Percentiles rank a stretch among this genome's conserved stretches.
phyloP scores from a whole-genome alignment of 2,797 vertebrate genomes.

The Pangasius sanitwongsei region DNA sequence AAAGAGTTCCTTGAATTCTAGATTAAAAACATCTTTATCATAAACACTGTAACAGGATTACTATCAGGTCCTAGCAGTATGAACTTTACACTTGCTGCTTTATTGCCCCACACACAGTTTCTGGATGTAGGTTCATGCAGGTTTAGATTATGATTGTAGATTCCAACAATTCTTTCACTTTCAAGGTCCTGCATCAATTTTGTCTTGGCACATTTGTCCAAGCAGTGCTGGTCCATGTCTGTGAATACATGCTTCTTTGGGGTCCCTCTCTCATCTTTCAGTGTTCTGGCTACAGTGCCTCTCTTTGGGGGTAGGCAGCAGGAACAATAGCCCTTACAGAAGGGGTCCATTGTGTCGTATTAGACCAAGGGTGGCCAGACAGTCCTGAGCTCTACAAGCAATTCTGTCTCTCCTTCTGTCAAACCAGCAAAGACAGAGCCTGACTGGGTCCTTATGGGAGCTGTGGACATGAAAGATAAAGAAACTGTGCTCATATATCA shows the following conservation, averaged over 20 bases:
- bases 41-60: neutral
- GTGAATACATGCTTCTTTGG: conserved; percentile 65
- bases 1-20: neutral
- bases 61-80: neutral
- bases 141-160: neutral
- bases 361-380: conserved; percentile 61
- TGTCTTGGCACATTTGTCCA: conserved; percentile 55
- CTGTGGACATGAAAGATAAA: conserved; percentile 28
- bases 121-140: neutral
- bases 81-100: neutral
- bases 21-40: neutral
- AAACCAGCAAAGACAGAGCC: conserved; percentile 37
- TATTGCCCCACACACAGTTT: neutral
- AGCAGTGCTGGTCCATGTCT: conserved; percentile 58
- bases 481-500: conserved; percentile 36
- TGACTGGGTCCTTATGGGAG: conserved; percentile 24
- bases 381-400: conserved; percentile 37
- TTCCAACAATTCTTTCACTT: conserved; percentile 12
- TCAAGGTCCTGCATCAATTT: conserved; percentile 45
- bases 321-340: conserved; percentile 71
- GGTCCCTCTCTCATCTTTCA: conserved; percentile 54
- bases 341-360: conserved; percentile 70
- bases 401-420: conserved; percentile 49
- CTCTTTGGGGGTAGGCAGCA: conserved; percentile 59
- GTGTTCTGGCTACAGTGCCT: conserved; percentile 63